Percentiles rank a stretch among this genome's conserved stretches.
Conservation (phyloP, 2,797 vertebrate genomes). For the Pseudomugil gertrudae region DNA sequence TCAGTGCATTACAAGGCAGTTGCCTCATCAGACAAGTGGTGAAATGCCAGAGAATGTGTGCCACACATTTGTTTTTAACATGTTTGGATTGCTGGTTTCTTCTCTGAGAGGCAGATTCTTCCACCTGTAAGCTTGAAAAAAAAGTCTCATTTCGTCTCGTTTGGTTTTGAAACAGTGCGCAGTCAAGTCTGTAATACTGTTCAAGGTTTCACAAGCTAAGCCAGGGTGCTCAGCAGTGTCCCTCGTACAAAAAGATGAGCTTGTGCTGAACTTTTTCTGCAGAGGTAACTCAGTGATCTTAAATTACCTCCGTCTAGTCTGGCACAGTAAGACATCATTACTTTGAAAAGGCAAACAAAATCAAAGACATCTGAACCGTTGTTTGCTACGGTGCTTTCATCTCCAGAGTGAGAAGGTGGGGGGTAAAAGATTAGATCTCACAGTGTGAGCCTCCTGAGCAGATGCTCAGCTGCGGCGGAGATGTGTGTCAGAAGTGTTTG, state of each 20-base stretch:
- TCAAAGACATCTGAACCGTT: conserved; percentile 16
- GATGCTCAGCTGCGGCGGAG: conserved; percentile 8
- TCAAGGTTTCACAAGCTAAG: conserved; percentile 21
- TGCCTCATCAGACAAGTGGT: not conserved
- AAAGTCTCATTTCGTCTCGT: conserved; percentile 1
- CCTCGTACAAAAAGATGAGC: conserved; percentile 30
- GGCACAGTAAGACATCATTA: conserved; percentile 8
- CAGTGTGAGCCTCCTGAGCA: not conserved
- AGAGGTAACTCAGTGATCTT: conserved; percentile 13
- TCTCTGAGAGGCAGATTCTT: conserved; percentile 4
- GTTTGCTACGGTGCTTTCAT: conserved; percentile 17
- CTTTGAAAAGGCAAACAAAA: conserved; percentile 31
- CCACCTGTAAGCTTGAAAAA: not conserved
- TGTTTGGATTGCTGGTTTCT: not conserved
- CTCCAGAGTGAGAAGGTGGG: not conserved
- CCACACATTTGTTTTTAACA: not conserved
- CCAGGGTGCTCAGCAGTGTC: not conserved
- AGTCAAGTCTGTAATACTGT: conserved; percentile 40
- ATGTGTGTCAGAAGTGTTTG: not conserved
- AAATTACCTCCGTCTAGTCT: conserved; percentile 7
- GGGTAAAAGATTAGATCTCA: conserved; percentile 9
- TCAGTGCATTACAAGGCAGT: not conserved
- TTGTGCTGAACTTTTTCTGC: conserved; percentile 24
- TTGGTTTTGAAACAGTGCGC: conserved; percentile 23
- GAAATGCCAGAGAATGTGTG: conserved; percentile 10